Evolutionary conservation across 2,888 invertebrate species (phyloP).

Genomic region (Catocala sponsa): DNA sequence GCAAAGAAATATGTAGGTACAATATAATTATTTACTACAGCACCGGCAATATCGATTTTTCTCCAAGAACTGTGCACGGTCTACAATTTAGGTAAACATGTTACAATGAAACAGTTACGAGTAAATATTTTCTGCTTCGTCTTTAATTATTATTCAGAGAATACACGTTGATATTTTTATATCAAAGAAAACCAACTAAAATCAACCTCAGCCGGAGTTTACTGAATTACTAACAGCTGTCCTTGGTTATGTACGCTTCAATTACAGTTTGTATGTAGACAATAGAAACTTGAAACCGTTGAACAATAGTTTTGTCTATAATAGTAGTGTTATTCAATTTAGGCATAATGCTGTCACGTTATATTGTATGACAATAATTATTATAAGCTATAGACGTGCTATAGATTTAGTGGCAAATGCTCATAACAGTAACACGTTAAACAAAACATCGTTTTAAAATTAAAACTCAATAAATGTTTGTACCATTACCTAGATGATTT

Average conservation of each 20-base stretch:
- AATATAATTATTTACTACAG: slow-evolving; percentile 4
- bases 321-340: too few relatives aligned
- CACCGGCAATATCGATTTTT: slow-evolving; percentile 7
- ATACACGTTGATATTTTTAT: slow-evolving; percentile 31
- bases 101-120: background rate
- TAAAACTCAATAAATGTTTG: background rate
- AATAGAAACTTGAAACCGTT: slow-evolving; percentile 2
- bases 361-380: too few relatives aligned
- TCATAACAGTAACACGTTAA: too few relatives aligned
- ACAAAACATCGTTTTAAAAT: too few relatives aligned
- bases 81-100: background rate
- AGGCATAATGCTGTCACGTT: too few relatives aligned
- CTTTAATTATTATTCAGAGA: slow-evolving; percentile 35
- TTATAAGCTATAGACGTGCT: background rate
- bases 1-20: slow-evolving; percentile 2
- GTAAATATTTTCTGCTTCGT: slow-evolving; percentile 10
- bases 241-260: slow-evolving; percentile 16
- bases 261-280: slow-evolving; percentile 1
- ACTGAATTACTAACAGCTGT: slow-evolving; percentile 32
- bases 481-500: background rate
- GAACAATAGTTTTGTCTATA: slow-evolving; percentile 1
- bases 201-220: slow-evolving; percentile 24
- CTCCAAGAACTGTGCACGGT: background rate
- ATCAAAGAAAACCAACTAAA: slow-evolving; percentile 20
- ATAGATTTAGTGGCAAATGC: too few relatives aligned